These are phyloP conservation scores for Folsomia candida DNA, from an alignment of 2,888 invertebrate species.

Conservation along the genomic window DNA sequence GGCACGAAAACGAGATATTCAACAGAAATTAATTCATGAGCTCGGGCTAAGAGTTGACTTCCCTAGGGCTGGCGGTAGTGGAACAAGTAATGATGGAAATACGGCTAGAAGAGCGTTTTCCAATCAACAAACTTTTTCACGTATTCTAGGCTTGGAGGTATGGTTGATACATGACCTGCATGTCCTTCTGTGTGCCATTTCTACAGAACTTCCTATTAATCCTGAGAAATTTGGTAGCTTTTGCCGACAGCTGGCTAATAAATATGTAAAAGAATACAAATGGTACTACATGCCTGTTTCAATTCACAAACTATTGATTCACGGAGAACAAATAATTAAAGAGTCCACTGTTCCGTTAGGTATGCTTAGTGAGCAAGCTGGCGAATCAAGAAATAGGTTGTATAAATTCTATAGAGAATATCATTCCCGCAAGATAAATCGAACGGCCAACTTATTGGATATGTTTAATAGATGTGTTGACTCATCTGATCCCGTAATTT, in stretches of 20 bases:
- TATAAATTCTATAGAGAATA: conserved; percentile 4
- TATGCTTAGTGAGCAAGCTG: no score
- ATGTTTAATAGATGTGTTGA: conserved; percentile 22
- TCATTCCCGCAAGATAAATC: conserved; percentile 18
- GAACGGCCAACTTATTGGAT: no score
- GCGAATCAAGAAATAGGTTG: conserved; percentile 18
- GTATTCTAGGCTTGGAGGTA: not conserved
- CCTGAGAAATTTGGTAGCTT: not conserved
- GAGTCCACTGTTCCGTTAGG: conserved; percentile 9
- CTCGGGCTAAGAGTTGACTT: not conserved
- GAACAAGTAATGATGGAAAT: not conserved
- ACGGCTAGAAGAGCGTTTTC: not conserved
- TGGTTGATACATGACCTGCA: conserved; percentile 12
- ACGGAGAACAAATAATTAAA: conserved; percentile 14
- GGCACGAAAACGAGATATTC: no score
- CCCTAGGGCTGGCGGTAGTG: not conserved
- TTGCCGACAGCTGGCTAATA: not conserved
- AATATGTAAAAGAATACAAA: not conserved
- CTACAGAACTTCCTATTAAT: not conserved
- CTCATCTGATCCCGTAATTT: conserved; percentile 30
- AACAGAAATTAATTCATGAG: not conserved
- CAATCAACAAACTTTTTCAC: not conserved
- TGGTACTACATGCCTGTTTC: conserved; percentile 14
- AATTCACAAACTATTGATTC: conserved; percentile 31
- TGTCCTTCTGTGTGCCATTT: not conserved